These are phyloP conservation scores for Pelvicachromis taeniatus DNA, from an alignment of 2,113 vertebrate species.

Conservation along the genomic window DNA sequence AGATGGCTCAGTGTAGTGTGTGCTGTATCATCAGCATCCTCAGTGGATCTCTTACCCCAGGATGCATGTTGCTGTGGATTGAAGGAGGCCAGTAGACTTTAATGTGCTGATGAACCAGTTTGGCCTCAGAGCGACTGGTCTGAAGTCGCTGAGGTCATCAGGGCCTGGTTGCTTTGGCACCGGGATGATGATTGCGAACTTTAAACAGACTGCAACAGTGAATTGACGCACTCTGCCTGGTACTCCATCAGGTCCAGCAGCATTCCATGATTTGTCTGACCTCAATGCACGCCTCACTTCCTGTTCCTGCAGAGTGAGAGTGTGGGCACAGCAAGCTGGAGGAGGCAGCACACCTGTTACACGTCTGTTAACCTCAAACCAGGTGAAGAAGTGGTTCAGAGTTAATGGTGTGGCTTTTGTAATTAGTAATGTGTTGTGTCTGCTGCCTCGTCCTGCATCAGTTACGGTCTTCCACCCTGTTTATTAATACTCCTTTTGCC, in stretches of 20 bases:
- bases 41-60: not conserved
- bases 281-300: accelerated
- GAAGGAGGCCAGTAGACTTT: not conserved
- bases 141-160: too few species aligned
- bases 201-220: not conserved
- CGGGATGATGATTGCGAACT: accelerated
- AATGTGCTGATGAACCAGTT: not conserved
- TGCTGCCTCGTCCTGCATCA: too few species aligned
- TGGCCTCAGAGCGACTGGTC: not conserved
- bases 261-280: too few species aligned
- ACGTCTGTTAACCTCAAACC: too few species aligned
- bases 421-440: too few species aligned
- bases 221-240: too few species aligned
- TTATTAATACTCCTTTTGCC: not conserved
- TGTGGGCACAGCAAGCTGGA: not conserved
- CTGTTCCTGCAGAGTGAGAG: not conserved
- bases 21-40: not conserved
- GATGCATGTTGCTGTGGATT: not conserved
- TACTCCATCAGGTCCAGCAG: too few species aligned
- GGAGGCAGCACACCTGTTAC: too few species aligned
- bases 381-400: too few species aligned
- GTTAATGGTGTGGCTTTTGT: too few species aligned
- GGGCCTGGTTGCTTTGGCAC: not conserved
- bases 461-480: too few species aligned
- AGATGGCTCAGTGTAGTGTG: not conserved